Evolutionary conservation across 1,140 invertebrate species (phyloP), one percentile per base, ranked within the genome.

Genomic region (Cydia amplana): DNA sequence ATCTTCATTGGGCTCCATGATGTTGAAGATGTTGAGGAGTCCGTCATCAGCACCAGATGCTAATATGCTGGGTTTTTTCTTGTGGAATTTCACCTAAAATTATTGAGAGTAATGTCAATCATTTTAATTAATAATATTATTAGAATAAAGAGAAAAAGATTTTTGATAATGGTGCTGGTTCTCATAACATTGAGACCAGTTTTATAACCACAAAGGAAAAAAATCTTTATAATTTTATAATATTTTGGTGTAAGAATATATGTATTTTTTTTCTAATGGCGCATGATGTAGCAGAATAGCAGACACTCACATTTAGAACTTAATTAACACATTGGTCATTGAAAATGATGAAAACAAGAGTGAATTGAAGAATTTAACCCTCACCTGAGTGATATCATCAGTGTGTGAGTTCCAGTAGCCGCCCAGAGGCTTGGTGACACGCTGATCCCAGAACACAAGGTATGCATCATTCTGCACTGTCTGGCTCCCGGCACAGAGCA

Each of bases 331-430:
- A 32, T 32, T 32, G 32, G 32, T 32, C 32, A 32, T 32, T 6
- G 32, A 32, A 32, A 32, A 6, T 32, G 3, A 32, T 6, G 5
- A 32, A 32, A 0, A 46, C 10, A 46, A 46, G 3, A 2, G 43
- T 2, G 12, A 0, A 46, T 14, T 46, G 43, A 2, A 46, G 10
- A 46, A 1, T 25, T 64, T 7, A 10, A 20, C 32, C 60, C 40
- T 43, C 5, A 96, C 95, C 87, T 96, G 94, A 40, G 97, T 97
- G 12, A 98, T 94, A 88, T 98, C 97, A 91, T 97, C 97, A 77
- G 95, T 95, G 83, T 98, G 97, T 32, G 95, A 96, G 82, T 98
- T 96, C 95, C 96, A 96, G 87, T 98, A 99, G 10, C 95, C 96
- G 3, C 97, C 97, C 4, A 98, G 88, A 14, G 96, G 89, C 80